These are phyloP conservation scores for Scomberomorus guttatus DNA, from an alignment of 2,797 vertebrate genomes.

Conservation along the genomic window DNA sequence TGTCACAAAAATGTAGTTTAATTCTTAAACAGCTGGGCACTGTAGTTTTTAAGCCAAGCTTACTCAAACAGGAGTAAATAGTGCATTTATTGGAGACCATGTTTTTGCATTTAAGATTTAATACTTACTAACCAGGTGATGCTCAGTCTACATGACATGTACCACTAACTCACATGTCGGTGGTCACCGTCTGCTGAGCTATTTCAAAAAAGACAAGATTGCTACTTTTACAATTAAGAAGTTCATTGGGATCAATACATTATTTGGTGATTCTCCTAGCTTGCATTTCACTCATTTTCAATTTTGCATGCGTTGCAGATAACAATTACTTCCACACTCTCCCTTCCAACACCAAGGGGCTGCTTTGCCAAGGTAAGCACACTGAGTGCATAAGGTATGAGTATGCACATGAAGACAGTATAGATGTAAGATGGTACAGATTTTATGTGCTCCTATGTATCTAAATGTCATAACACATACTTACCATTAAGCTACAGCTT, in stretches of 20 bases:
- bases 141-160: background rate
- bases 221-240: constrained; percentile 61
- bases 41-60: too few species aligned
- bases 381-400: constrained; percentile 29
- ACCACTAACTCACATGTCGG: background rate
- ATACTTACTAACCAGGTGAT: background rate
- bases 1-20: too few species aligned
- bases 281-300: constrained; percentile 73
- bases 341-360: constrained; percentile 18
- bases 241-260: constrained; percentile 74
- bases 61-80: too few species aligned
- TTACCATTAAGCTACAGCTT: background rate
- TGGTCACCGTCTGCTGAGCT: constrained; percentile 28
- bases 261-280: constrained; percentile 66
- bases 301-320: constrained; percentile 76
- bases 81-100: too few species aligned
- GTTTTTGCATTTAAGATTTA: background rate
- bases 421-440: background rate
- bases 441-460: constrained; percentile 9
- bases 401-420: constrained; percentile 9
- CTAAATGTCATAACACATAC: constrained; percentile 1
- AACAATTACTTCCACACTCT: constrained; percentile 38
- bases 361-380: constrained; percentile 73
- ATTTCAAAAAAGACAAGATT: constrained; percentile 28
- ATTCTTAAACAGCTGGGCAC: too few species aligned